These are phyloP conservation scores for Myiopsitta monachus DNA, from an alignment of 2,113 vertebrate species.

Conservation along the genomic window DNA sequence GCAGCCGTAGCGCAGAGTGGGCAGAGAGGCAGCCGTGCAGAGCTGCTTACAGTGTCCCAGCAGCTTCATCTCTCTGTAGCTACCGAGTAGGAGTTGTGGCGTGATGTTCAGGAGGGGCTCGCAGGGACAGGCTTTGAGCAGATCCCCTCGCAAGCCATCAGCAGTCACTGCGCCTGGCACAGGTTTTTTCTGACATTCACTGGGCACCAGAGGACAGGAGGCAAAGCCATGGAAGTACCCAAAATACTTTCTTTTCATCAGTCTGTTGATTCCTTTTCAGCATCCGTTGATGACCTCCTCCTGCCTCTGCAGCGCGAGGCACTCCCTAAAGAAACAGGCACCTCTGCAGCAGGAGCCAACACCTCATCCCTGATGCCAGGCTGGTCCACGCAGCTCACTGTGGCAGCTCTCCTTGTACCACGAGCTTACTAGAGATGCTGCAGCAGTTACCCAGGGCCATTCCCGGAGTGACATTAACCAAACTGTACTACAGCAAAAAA, in stretches of 20 bases:
- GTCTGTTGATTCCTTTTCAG: not conserved
- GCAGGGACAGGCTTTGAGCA: not conserved
- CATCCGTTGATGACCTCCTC: not conserved
- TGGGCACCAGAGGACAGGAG: not conserved
- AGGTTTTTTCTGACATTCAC: not conserved
- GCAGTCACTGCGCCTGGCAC: not conserved
- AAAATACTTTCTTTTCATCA: not conserved
- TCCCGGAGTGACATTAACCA: not conserved
- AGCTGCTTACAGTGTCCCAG: rapidly evolving
- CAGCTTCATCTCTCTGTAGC: not conserved
- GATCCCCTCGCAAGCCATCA: not conserved
- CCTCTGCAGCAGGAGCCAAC: not conserved
- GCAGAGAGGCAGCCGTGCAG: not conserved
- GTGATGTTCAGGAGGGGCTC: not conserved
- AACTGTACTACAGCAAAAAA: not conserved
- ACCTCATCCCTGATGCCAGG: not conserved
- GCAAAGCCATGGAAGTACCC: not conserved
- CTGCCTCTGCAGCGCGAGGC: not conserved
- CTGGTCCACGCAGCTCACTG: not conserved
- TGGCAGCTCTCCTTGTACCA: not conserved
- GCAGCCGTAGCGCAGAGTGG: not conserved
- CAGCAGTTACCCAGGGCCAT: not conserved
- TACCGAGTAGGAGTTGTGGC: not conserved
- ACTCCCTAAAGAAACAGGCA: not conserved
- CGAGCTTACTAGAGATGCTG: not conserved